Evolutionary conservation across 2,113 vertebrate species (phyloP).

Genomic region (Climacteris rufus): DNA sequence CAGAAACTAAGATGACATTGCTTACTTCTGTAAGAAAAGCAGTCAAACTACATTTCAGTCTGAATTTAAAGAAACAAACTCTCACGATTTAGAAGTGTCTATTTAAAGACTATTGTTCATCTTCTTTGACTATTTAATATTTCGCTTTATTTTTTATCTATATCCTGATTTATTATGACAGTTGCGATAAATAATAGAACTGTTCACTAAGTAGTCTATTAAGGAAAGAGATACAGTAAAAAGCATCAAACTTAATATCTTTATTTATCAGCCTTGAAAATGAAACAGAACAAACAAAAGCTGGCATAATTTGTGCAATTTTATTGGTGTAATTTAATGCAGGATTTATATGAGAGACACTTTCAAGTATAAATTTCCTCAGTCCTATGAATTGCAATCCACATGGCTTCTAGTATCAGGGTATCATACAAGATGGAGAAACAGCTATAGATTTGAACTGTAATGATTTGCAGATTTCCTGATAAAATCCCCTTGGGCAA

Average conservation of each 20-base stretch:
- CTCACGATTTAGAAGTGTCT: background rate
- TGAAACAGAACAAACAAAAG: background rate
- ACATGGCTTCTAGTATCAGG: background rate
- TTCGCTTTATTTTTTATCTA: background rate
- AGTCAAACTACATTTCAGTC: background rate
- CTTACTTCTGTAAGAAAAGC: background rate
- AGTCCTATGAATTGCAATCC: background rate
- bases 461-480: background rate
- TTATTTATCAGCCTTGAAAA: background rate
- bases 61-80: background rate
- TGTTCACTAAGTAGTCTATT: background rate
- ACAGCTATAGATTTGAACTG: background rate
- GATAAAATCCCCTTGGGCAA: background rate
- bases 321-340: background rate
- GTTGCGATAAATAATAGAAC: background rate
- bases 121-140: background rate
- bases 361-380: background rate
- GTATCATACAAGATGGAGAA: background rate
- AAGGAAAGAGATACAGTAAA: background rate
- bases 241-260: background rate
- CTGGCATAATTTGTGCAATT: background rate
- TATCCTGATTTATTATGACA: background rate
- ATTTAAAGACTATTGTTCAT: background rate
- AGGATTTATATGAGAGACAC: background rate
- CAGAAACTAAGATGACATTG: constrained; percentile 33